Base-by-base conservation (phyloP, 2,113 vertebrate species). In the Dasyurus viverrinus region DNA sequence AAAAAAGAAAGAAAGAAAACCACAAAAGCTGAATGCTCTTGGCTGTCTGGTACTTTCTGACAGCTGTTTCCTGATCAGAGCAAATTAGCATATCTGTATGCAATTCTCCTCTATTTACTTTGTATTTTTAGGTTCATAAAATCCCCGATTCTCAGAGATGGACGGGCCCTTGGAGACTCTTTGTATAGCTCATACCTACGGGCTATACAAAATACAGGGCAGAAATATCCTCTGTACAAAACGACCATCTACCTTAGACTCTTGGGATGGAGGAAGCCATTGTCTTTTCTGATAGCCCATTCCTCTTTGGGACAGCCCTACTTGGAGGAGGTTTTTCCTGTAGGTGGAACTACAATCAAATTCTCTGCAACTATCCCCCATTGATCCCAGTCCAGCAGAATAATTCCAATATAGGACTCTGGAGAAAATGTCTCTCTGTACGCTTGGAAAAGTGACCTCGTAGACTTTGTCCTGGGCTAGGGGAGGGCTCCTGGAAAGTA, bases 91-190 rank as follows among this genome's bases (percentile, higher is more conserved):
- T 52, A 93, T 55, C 2, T 94, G 0, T 54, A 94, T 25, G 95
- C 95, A 92, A 0, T 95, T 95, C 10, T 94, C 50, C 91, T 50
- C 89, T 11, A 68, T 92, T 95, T 93, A 90, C 92, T 92, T 93
- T 94, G 95, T 54, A 92, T 96, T 95, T 96, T 96, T 26, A 96
- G 96, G 91, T 93, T 94, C 14, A 84, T 42, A 84, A 84, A 84
- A 42, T 84, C 19, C 68, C n/a, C 23, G 68, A 84, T 42, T 84
- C 68, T 84, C 68, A 84, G n/a, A 84, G 68, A 84, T 84, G 68
- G 68, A 84, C 68, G 42, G n/a, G n/a, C 7, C 68, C n/a, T n/a
- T 2, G 8, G 68, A 84, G 68, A 84, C 19, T 8, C 42, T 84
- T 84, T 84, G 68, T 42, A 16, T 36, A n/a, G 14, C n/a, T 30